Evolutionary conservation across 2,888 invertebrate species (phyloP).

Genomic region (Polyommatus icarus): DNA sequence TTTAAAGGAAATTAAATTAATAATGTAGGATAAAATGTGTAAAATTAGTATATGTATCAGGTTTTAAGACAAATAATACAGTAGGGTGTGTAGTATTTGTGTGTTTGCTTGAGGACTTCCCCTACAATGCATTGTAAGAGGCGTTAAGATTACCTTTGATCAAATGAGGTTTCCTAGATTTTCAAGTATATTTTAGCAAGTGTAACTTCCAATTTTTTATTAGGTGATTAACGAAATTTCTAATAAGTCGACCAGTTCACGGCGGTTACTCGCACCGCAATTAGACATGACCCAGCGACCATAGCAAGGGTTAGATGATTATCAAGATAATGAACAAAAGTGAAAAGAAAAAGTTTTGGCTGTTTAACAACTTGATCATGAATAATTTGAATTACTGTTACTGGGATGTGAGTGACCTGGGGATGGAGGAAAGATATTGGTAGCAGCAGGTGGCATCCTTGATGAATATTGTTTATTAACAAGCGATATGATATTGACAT

Average conservation of each 20-base stretch:
- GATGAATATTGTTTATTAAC: not conserved
- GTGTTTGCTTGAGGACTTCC: too few species aligned
- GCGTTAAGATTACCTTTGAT: too few species aligned
- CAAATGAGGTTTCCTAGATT: not conserved
- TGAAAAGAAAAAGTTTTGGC: conserved; percentile 24
- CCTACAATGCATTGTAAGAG: too few species aligned
- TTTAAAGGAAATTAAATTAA: too few species aligned
- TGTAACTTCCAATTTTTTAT: not conserved
- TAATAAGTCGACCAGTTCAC: not conserved
- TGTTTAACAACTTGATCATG: conserved; percentile 18
- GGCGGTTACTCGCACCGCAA: not conserved
- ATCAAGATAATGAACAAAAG: conserved; percentile 21
- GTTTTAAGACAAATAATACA: too few species aligned
- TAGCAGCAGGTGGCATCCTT: not conserved
- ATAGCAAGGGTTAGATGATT: conserved; percentile 8
- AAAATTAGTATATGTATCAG: too few species aligned
- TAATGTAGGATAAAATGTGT: too few species aligned
- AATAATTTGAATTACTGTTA: conserved; percentile 21
- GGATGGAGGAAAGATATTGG: not conserved
- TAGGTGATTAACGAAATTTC: not conserved
- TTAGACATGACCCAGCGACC: not conserved
- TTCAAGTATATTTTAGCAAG: not conserved
- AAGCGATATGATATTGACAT: not conserved
- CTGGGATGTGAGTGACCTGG: not conserved
- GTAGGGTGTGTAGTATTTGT: too few species aligned